phyloP scores from a whole-genome alignment of 1,140 invertebrate genomes.

The Drosophila eugracilis region DNA sequence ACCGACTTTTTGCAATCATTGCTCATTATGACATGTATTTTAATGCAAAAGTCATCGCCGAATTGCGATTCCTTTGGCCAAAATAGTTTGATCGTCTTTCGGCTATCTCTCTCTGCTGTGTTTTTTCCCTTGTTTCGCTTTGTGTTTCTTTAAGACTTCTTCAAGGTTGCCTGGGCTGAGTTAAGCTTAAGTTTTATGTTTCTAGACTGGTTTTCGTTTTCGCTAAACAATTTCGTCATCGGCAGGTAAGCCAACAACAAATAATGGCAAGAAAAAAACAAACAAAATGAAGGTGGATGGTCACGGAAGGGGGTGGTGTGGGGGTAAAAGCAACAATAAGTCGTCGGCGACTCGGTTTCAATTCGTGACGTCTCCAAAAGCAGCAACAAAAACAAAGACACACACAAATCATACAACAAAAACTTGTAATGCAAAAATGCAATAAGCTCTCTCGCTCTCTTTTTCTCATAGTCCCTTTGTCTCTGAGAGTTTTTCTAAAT shows the following conservation, averaged over 20 bases:
- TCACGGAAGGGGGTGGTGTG: conserved; percentile 23
- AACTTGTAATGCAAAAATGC: conserved; percentile 64
- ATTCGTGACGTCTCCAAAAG: conserved; percentile 62
- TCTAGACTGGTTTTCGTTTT: conserved; percentile 78
- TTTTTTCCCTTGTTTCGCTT: conserved; percentile 34
- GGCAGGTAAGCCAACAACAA: conserved; percentile 35
- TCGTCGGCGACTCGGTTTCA: conserved; percentile 27
- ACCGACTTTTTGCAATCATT: conserved; percentile 36
- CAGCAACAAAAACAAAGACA: conserved; percentile 11
- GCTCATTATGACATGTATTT: conserved; percentile 26
- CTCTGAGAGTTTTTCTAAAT: neutral
- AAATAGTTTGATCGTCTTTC: conserved; percentile 12
- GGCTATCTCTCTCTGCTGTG: conserved; percentile 11
- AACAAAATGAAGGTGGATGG: conserved; percentile 21
- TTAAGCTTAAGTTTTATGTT: conserved; percentile 55
- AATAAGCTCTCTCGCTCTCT: conserved; percentile 9
- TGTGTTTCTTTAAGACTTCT: conserved; percentile 68
- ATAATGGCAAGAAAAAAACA: conserved; percentile 14
- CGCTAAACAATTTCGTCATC: conserved; percentile 79
- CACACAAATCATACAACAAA: conserved; percentile 14
- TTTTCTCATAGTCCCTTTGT: conserved; percentile 8
- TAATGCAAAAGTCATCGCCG: conserved; percentile 55
- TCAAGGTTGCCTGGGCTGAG: conserved; percentile 67
- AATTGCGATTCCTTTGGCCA: conserved; percentile 69
- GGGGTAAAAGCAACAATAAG: conserved; percentile 18